phyloP scores from a whole-genome alignment of 2,113 vertebrate species.

The Uria aalge region DNA sequence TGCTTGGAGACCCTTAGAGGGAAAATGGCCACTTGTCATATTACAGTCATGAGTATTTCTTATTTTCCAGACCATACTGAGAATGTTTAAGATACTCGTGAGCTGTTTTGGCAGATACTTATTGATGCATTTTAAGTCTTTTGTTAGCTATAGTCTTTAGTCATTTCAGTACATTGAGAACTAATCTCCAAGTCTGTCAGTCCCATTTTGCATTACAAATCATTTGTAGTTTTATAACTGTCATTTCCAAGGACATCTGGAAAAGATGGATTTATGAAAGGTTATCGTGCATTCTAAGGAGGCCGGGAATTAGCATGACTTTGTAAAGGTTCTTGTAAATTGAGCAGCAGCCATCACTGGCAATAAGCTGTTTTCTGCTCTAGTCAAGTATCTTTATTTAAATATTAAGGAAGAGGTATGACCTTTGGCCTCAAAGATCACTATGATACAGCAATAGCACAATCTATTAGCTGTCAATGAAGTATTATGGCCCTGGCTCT shows the following conservation, averaged over 20 bases:
- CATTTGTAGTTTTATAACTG: conserved; percentile 86
- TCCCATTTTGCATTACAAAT: conserved; percentile 92
- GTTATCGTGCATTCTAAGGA: conserved; percentile 81
- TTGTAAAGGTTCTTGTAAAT: conserved; percentile 86
- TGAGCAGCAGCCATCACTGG: conserved; percentile 79
- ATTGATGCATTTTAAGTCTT: conserved; percentile 71
- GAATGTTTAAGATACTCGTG: conserved; percentile 54
- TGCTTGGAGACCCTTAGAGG: not conserved
- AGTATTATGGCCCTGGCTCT: conserved; percentile 70
- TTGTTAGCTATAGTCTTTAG: conserved; percentile 71
- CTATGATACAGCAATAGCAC: conserved; percentile 75
- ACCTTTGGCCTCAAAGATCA: conserved; percentile 83
- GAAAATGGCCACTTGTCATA: conserved; percentile 9
- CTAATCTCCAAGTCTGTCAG: conserved; percentile 80
- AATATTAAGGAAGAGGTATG: conserved; percentile 82
- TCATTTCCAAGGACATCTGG: conserved; percentile 90
- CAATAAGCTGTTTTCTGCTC: conserved; percentile 79
- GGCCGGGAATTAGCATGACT: conserved; percentile 90
- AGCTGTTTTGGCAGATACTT: conserved; percentile 62
- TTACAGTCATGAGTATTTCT: not conserved
- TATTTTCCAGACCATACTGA: conserved; percentile 21
- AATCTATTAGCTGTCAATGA: conserved; percentile 83
- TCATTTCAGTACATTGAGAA: conserved; percentile 71
- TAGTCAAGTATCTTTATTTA: conserved; percentile 86
- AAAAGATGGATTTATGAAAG: conserved; percentile 91